Percentiles rank a stretch among this genome's conserved stretches.
Evolutionary conservation across 2,797 vertebrate genomes (phyloP).

Genomic region (Pantherophis vulpinus): DNA sequence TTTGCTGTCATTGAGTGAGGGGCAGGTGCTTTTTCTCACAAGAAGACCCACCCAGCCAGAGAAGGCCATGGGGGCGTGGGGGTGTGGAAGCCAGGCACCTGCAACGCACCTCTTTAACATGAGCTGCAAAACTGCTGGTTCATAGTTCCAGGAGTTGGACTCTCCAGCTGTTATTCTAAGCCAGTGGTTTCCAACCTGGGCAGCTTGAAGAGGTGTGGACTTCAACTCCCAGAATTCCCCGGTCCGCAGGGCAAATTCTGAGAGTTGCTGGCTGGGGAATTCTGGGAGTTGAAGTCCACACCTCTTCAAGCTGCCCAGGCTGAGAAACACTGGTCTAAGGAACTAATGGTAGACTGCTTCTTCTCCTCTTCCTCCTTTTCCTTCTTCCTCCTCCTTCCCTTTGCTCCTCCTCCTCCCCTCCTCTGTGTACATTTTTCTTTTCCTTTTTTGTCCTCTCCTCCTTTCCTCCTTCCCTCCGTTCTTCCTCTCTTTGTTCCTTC

Average conservation of each 20-base stretch:
- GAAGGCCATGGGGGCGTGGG: not conserved
- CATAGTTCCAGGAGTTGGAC: not conserved
- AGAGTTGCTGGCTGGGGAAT: too few species aligned
- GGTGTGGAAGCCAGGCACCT: fast-evolving
- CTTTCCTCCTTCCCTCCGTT: not conserved
- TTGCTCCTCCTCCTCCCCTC: too few species aligned
- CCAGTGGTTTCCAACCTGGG: too few species aligned
- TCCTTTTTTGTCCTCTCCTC: not conserved
- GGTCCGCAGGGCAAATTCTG: too few species aligned
- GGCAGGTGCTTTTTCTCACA: not conserved
- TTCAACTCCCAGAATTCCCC: too few species aligned
- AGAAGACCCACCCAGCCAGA: not conserved
- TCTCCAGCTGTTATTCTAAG: not conserved
- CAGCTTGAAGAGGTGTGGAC: too few species aligned
- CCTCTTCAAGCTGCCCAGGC: too few species aligned
- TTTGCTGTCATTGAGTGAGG: not conserved
- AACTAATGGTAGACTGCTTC: not conserved
- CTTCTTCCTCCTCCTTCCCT: too few species aligned
- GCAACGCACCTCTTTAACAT: not conserved
- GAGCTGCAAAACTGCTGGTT: not conserved
- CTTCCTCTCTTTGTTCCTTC: not conserved
- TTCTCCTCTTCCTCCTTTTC: not conserved
- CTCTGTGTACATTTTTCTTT: too few species aligned
- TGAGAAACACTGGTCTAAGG: not conserved
- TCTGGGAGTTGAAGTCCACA: too few species aligned